These are phyloP conservation scores for Dolomedes plantarius DNA, from an alignment of 2,888 invertebrate genomes.

Conservation along the genomic window DNA sequence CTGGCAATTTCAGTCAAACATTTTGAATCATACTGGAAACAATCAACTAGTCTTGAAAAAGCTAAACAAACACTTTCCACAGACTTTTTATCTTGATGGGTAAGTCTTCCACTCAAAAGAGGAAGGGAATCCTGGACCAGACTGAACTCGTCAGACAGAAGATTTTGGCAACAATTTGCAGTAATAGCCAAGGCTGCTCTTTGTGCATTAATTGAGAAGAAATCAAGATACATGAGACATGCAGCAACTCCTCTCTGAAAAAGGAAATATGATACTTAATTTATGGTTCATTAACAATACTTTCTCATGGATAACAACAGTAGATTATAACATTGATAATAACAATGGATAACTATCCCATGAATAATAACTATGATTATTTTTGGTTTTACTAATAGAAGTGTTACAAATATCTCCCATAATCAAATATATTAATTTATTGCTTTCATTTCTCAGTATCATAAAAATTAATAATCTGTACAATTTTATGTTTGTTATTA, in stretches of 20 bases:
- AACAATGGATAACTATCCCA: too few relatives aligned
- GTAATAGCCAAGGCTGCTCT: slow-evolving; percentile 96
- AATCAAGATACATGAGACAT: slow-evolving; percentile 96
- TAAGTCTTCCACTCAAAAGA: slow-evolving; percentile 84
- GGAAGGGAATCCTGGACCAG: slow-evolving; percentile 92
- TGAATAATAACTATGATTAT: too few relatives aligned
- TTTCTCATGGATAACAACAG: too few relatives aligned
- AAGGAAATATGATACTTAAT: too few relatives aligned
- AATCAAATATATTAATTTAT: too few relatives aligned
- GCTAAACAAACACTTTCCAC: slow-evolving; percentile 98
- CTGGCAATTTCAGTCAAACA: slow-evolving; percentile 95
- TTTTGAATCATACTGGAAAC: slow-evolving; percentile 93
- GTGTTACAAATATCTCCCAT: too few relatives aligned
- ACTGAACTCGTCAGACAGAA: slow-evolving; percentile 95
- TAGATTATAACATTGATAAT: too few relatives aligned
- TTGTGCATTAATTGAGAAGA: slow-evolving; percentile 99
- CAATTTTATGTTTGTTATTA: too few relatives aligned
- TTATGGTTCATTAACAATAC: too few relatives aligned
- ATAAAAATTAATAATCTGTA: too few relatives aligned
- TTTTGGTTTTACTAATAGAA: too few relatives aligned
- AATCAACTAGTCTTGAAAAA: slow-evolving; percentile 96
- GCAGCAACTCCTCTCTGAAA: slow-evolving; percentile 94
- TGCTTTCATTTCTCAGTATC: too few relatives aligned
- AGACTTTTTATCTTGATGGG: slow-evolving; percentile 93
- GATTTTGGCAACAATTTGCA: slow-evolving; percentile 97